Conservation (phyloP, 1,140 invertebrate genomes). For the Grapholita molesta region DNA sequence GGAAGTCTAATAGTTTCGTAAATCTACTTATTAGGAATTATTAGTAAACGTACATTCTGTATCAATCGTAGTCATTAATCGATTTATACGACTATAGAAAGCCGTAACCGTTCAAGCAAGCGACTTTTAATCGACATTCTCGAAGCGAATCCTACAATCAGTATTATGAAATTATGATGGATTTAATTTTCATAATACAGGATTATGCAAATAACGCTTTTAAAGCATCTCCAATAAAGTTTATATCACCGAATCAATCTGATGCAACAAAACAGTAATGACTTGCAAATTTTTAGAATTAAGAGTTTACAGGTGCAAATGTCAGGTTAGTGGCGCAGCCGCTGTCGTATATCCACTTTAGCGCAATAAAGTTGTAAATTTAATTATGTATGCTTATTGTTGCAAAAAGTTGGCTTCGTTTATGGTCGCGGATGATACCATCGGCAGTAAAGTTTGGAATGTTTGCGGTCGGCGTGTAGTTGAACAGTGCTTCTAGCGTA, state of each 20-base stretch:
- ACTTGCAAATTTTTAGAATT: constrained; percentile 12
- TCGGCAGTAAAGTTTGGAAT: constrained; percentile 37
- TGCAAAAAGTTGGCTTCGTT: constrained; percentile 36
- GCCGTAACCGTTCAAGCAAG: background rate
- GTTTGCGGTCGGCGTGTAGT: constrained; percentile 7
- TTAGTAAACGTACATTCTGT: background rate
- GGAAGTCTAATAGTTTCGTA: background rate
- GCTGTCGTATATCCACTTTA: constrained; percentile 24
- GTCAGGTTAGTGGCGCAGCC: background rate
- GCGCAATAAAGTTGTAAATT: constrained; percentile 46
- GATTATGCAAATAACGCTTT: background rate
- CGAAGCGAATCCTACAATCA: background rate
- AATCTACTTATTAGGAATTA: background rate
- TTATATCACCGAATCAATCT: background rate
- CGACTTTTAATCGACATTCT: background rate
- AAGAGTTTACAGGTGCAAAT: constrained; percentile 13
- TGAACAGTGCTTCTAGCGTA: background rate
- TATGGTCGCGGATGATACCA: constrained; percentile 39
- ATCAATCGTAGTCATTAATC: background rate
- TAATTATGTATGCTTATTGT: constrained; percentile 38
- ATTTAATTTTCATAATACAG: background rate
- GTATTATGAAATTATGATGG: background rate
- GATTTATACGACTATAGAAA: background rate
- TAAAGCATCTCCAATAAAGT: background rate
- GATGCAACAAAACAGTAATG: constrained; percentile 3